phyloP scores from a whole-genome alignment of 2,113 vertebrate species.

The Carassius auratus region DNA sequence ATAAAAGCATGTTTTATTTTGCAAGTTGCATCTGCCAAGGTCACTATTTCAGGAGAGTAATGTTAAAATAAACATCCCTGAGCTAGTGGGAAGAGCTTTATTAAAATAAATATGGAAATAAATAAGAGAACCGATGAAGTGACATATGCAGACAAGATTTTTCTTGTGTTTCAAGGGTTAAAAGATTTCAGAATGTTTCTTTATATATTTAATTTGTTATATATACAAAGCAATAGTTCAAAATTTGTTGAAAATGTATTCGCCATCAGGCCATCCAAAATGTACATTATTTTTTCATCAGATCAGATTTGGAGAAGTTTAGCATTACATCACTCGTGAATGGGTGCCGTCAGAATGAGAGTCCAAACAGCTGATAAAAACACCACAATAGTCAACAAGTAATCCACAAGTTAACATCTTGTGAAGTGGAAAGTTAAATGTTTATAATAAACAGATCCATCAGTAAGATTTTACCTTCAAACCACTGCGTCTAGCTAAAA shows the following conservation, averaged over 20 bases:
- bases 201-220: not conserved
- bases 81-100: not conserved
- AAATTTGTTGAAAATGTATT: not conserved
- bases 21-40: slow-evolving; percentile 18
- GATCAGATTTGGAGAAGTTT: not conserved
- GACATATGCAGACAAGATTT: not conserved
- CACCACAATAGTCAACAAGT: no score
- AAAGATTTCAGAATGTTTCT: not conserved
- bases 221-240: not conserved
- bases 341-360: not conserved
- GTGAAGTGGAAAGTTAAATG: no score
- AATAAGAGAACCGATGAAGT: not conserved
- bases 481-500: no score
- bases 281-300: not conserved
- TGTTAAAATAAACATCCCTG: not conserved
- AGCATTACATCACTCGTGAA: not conserved
- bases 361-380: no score
- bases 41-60: not conserved
- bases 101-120: not conserved
- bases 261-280: not conserved
- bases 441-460: no score
- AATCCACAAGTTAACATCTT: no score
- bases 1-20: not conserved
- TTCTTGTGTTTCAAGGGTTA: not conserved
- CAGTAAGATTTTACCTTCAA: no score